A percentile compares a stretch with the other conserved stretches of the same genome.
phyloP scores from a whole-genome alignment of 2,888 invertebrate species.

The Hemaris fuciformis region DNA sequence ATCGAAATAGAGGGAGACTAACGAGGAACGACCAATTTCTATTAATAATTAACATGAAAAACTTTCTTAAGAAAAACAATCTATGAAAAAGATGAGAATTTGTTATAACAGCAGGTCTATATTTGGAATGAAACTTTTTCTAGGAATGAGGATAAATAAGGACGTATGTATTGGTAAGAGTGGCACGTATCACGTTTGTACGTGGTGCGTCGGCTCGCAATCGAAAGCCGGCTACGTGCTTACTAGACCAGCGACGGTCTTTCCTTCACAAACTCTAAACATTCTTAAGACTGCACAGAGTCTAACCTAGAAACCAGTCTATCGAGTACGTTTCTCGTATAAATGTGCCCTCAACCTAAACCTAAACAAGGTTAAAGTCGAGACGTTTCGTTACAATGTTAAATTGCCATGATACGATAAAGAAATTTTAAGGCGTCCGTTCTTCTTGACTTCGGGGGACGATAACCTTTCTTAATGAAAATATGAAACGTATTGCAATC shows the following conservation, averaged over 20 bases:
- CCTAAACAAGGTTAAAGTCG: constrained; percentile 11
- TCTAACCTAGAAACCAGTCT: constrained; percentile 19
- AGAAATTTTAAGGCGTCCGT: constrained; percentile 12
- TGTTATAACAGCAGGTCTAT: constrained; percentile 31
- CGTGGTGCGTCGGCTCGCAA: constrained; percentile 50
- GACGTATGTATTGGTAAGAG: constrained; percentile 45
- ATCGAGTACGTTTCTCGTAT: constrained; percentile 11
- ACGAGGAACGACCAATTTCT: too few species aligned
- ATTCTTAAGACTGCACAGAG: constrained; percentile 19
- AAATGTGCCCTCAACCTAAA: constrained; percentile 10
- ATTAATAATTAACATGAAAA: background rate
- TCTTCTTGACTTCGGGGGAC: constrained; percentile 3
- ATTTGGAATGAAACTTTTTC: constrained; percentile 50
- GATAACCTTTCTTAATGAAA: constrained; percentile 1
- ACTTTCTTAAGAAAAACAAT: background rate
- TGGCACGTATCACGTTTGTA: constrained; percentile 48
- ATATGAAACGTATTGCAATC: background rate
- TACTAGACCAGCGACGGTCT: constrained; percentile 22
- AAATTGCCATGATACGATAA: constrained; percentile 17
- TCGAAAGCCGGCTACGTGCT: constrained; percentile 39
- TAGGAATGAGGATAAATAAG: constrained; percentile 49
- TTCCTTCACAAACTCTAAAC: constrained; percentile 13
- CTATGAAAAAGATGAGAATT: background rate
- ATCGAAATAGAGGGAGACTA: too few species aligned
- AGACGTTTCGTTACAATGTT: constrained; percentile 14